Evolutionary conservation across 2,797 vertebrate genomes (phyloP).

Genomic region (Pogoniulus pusillus): DNA sequence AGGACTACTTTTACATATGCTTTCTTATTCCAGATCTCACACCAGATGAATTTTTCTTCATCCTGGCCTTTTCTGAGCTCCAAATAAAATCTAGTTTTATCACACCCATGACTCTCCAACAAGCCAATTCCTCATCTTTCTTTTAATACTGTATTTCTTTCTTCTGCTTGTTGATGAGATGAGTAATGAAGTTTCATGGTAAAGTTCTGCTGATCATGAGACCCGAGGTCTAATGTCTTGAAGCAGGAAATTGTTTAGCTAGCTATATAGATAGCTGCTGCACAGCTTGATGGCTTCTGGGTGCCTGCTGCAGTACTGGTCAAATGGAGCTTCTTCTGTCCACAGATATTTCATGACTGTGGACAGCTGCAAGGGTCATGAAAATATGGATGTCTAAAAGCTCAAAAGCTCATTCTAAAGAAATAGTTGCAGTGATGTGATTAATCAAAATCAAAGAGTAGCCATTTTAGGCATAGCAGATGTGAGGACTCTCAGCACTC

Average conservation of each 20-base stretch:
- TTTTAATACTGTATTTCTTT: not conserved
- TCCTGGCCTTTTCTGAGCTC: not conserved
- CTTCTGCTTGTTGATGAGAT: not conserved
- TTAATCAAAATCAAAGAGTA: not conserved
- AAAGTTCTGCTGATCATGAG: not conserved
- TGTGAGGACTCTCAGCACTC: not conserved
- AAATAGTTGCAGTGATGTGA: not conserved
- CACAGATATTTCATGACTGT: not conserved
- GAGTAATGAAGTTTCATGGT: not conserved
- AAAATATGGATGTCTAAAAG: not conserved
- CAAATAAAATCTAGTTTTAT: not conserved
- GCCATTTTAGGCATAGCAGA: not conserved
- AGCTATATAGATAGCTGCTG: not conserved
- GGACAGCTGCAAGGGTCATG: not conserved
- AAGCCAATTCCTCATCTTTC: not conserved
- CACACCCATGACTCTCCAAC: not conserved
- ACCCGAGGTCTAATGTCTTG: not conserved
- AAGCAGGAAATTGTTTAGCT: not conserved
- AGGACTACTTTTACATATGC: not conserved
- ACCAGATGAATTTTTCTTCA: not conserved
- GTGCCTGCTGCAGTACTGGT: not conserved
- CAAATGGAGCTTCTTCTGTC: not conserved
- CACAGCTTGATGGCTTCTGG: not conserved
- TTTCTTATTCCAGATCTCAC: not conserved
- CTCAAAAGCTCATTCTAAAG: not conserved